These are phyloP conservation scores for Globicephala melas DNA, from an alignment of 2,113 vertebrate species.

Conservation along the genomic window DNA sequence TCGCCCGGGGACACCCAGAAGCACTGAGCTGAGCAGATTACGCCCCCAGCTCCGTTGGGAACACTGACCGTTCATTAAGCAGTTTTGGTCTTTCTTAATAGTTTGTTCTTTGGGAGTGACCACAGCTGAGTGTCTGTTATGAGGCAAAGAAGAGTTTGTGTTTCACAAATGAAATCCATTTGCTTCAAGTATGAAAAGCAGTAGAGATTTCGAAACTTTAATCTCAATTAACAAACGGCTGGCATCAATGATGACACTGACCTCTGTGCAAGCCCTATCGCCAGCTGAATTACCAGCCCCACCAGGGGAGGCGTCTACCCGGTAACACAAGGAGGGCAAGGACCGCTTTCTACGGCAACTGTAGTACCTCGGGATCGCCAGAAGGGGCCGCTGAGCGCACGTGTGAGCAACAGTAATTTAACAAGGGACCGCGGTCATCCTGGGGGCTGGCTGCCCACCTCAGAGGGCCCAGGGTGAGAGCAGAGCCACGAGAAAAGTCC, in stretches of 20 bases:
- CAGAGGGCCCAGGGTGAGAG: rapidly evolving
- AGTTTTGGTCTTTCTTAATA: not conserved
- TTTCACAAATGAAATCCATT: not conserved
- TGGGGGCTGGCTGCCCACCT: rapidly evolving
- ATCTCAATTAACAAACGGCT: not conserved
- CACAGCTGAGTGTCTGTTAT: not conserved
- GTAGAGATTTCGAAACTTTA: not conserved
- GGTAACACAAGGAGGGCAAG: not conserved
- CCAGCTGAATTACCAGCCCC: no score
- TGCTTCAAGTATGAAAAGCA: not conserved
- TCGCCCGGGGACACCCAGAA: rapidly evolving
- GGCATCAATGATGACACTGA: not conserved
- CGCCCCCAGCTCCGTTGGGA: rapidly evolving
- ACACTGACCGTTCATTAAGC: rapidly evolving
- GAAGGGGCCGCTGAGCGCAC: not conserved
- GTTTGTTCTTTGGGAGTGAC: not conserved
- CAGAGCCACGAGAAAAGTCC: not conserved
- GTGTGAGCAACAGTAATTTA: rapidly evolving
- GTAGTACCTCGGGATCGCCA: not conserved
- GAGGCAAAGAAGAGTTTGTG: not conserved
- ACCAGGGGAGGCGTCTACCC: rapidly evolving
- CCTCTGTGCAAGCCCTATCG: not conserved
- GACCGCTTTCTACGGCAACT: rapidly evolving
- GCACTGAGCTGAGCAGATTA: rapidly evolving
- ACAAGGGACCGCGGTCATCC: not conserved